Evolutionary conservation across 2,797 vertebrate species (phyloP).

Genomic region (Epinephelus awoara): DNA sequence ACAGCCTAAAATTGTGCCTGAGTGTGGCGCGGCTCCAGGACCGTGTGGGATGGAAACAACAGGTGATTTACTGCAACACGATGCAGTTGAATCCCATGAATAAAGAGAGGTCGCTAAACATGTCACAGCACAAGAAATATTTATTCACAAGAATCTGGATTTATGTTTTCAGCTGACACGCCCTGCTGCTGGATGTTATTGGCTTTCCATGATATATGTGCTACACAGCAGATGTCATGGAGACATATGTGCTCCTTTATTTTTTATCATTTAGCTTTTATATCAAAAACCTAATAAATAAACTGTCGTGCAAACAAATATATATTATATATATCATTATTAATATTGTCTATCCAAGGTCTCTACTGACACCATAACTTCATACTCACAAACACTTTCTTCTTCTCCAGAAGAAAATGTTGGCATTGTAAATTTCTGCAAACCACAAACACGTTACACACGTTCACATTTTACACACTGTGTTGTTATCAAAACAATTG

Average conservation of each 20-base stretch:
- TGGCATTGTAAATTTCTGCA: no score
- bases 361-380: no score
- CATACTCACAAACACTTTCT: no score
- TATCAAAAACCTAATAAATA: neutral
- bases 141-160: neutral
- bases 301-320: no score
- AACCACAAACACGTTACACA: no score
- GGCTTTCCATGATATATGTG: neutral
- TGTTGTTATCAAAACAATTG: no score
- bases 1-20: slow-evolving; percentile 22
- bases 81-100: slow-evolving; percentile 21
- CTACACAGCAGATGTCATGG: neutral
- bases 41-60: slow-evolving; percentile 9
- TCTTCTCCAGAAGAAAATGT: no score
- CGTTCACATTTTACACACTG: no score
- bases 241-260: neutral
- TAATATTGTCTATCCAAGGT: no score
- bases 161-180: neutral
- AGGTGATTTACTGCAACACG: slow-evolving; percentile 30
- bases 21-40: slow-evolving; percentile 8
- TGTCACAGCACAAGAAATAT: neutral
- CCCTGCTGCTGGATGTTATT: neutral
- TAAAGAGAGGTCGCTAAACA: neutral
- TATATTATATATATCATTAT: no score
- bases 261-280: neutral